Base-by-base conservation (phyloP, 2,797 vertebrate species). In the Halcyon leucocephala region DNA sequence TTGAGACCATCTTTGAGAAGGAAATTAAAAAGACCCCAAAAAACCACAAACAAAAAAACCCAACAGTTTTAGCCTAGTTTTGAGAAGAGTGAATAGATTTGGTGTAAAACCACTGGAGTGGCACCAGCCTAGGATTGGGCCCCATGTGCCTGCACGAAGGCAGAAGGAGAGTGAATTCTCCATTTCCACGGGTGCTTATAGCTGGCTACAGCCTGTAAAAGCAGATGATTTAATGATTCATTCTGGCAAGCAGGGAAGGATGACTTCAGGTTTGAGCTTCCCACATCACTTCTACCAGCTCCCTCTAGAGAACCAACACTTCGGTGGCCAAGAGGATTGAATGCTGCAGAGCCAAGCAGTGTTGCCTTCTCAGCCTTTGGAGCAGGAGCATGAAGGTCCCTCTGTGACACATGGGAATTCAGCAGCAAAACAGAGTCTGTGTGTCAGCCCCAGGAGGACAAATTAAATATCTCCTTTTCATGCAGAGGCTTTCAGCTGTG, bases 251-350 rank as follows among this genome's bases (percentile, higher is more conserved):
- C 28, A 39, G 51, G 77, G 80, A 89, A 84, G 55, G 82, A 96
- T 95, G 95, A 96, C 91, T 94, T 96, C 93, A 96, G 93, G 93
- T 95, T 84, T 93, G 86, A 93, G 77, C 64, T 96, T 95, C 95
- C 90, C 82, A 58, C 96, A 91, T 89, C 82, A 46, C 71, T 95
- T 86, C 51, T 54, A 92, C 94, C 91, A 88, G 70, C 48, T 95
- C 5, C 70, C 87, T 74, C 58, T 1, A 0, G 87, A 82, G 82
- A 94, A 33, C 70, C 41, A 76, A 60, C 77, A 79, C 29, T 0
- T 86, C 18, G 1, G 60, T 86, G 55, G 89, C 94, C 94, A 96
- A 70, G 66, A 64, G 0, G 1, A 91, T 33, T 76, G 84, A 79
- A 69, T 1, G 1, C 57, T 0, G 0, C 60, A 31, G 62, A 93